phyloP scores from a whole-genome alignment of 2,797 vertebrate genomes.

The Linurgus olivaceus region DNA sequence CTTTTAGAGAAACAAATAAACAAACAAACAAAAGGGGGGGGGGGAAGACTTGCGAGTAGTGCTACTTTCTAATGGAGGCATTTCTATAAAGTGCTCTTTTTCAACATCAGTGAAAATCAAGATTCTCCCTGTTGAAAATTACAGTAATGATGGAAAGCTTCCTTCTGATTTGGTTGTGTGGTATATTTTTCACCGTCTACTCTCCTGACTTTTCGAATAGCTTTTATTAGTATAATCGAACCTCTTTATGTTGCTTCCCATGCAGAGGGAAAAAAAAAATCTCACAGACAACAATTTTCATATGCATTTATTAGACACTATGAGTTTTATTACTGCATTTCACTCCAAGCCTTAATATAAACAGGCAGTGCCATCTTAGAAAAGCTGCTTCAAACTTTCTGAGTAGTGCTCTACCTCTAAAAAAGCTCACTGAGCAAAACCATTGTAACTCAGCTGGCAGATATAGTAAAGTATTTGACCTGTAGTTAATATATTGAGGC shows the following conservation, averaged over 20 bases:
- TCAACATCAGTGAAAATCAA: not conserved
- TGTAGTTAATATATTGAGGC: not conserved
- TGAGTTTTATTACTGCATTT: not conserved
- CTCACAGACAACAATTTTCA: not conserved
- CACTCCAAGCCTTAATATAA: not conserved
- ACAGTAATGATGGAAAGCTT: not conserved
- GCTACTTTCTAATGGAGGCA: not conserved
- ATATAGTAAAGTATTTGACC: not conserved
- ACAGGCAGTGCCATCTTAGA: not conserved
- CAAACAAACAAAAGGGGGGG: fast-evolving
- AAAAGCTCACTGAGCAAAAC: not conserved
- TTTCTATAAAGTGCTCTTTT: not conserved
- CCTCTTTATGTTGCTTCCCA: not conserved
- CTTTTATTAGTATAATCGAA: not conserved
- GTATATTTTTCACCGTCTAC: not conserved
- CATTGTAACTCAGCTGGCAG: not conserved
- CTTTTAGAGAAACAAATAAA: not conserved
- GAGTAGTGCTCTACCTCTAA: not conserved
- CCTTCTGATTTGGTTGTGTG: not conserved
- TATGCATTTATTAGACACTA: not conserved
- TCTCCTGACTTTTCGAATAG: not conserved
- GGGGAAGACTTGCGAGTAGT: not conserved
- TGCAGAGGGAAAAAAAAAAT: not conserved
- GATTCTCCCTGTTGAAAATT: not conserved
- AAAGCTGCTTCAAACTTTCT: not conserved